Conservation (phyloP, 2,797 vertebrate genomes). For the Iguana delicatissima region DNA sequence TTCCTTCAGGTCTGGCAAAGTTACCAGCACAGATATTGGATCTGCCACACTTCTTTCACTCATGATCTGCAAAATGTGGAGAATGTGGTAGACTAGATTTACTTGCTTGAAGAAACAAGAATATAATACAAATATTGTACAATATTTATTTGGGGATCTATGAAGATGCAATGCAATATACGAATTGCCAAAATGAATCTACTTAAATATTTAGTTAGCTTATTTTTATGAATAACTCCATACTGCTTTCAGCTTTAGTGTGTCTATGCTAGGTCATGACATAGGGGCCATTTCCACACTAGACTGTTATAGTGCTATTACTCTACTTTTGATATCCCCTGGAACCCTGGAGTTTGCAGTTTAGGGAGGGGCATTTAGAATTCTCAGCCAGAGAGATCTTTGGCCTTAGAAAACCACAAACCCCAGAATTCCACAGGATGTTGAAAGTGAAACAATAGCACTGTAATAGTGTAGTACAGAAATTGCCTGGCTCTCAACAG, state of each 20-base stretch:
- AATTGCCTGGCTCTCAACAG: too few species aligned
- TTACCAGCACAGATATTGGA: background rate
- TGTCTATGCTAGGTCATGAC: too few species aligned
- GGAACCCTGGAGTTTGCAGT: too few species aligned
- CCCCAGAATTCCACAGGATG: too few species aligned
- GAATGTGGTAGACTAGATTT: background rate
- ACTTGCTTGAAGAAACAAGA: background rate
- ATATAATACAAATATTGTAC: background rate
- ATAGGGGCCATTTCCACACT: too few species aligned
- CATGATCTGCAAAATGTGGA: background rate
- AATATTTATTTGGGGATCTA: background rate
- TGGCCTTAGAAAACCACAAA: too few species aligned
- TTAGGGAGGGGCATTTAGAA: too few species aligned
- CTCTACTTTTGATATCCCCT: too few species aligned
- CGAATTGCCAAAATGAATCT: background rate
- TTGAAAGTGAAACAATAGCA: too few species aligned
- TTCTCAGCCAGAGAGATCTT: too few species aligned
- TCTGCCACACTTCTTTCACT: background rate
- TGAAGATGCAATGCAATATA: background rate
- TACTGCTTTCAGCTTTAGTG: background rate
- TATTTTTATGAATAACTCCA: background rate
- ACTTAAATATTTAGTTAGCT: background rate
- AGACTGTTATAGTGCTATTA: too few species aligned
- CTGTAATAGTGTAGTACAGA: too few species aligned
- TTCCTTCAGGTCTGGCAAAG: slow-evolving; percentile 8